phyloP scores from a whole-genome alignment of 2,113 vertebrate species.

The Rousettus leschenaultii region DNA sequence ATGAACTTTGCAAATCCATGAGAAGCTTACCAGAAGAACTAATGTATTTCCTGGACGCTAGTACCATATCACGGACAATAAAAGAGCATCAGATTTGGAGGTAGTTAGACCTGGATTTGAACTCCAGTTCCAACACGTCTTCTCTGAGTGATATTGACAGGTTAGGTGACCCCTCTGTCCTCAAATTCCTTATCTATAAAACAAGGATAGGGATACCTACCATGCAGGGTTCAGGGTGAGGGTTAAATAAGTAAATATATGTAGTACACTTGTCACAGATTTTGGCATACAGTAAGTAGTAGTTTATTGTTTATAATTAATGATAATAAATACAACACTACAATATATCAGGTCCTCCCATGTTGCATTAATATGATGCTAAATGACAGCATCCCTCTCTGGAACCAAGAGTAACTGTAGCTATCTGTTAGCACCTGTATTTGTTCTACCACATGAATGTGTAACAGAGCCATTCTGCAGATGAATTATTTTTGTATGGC shows the following conservation, averaged over 20 bases:
- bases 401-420: not conserved
- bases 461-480: not conserved
- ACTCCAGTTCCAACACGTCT: not conserved
- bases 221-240: not conserved
- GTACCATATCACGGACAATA: not conserved
- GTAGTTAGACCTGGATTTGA: not conserved
- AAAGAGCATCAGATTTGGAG: not conserved
- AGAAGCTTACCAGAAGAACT: not conserved
- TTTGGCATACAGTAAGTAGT: not conserved
- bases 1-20: not conserved
- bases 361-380: not conserved
- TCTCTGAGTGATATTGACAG: not conserved
- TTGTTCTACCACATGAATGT: not conserved
- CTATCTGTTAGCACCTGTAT: not conserved
- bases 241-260: not conserved
- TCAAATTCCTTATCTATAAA: not conserved
- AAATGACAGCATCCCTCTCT: not conserved
- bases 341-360: not conserved
- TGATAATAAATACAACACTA: not conserved
- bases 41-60: not conserved
- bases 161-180: not conserved
- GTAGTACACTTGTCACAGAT: not conserved
- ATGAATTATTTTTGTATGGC: not conserved
- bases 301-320: not conserved
- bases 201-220: not conserved